Evolutionary conservation across 2,888 invertebrate species (phyloP).

Genomic region (Leucoma salicis): DNA sequence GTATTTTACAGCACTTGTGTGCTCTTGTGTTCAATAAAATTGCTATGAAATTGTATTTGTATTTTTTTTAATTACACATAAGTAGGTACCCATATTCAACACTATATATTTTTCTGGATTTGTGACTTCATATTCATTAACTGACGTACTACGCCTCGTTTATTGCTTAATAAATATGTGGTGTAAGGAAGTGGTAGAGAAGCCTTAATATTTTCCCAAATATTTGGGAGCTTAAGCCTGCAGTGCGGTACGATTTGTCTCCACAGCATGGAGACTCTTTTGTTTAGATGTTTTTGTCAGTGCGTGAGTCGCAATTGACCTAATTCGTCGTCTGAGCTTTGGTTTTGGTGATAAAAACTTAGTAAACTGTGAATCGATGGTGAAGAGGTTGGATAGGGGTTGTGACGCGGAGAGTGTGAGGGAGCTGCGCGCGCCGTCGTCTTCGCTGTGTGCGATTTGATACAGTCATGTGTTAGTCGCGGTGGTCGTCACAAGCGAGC

Average conservation of each 20-base stretch:
- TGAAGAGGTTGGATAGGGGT: slow-evolving; percentile 39
- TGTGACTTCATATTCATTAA: too few relatives aligned
- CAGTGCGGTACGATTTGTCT: slow-evolving; percentile 4
- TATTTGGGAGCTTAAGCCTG: slow-evolving; percentile 1
- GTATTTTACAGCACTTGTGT: slow-evolving; percentile 52
- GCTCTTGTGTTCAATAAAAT: slow-evolving; percentile 66
- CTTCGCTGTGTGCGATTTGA: slow-evolving; percentile 30
- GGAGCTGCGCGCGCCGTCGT: slow-evolving; percentile 51
- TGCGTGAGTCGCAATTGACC: slow-evolving; percentile 38
- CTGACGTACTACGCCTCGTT: too few relatives aligned
- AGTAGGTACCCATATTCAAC: not conserved
- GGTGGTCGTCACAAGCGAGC: slow-evolving; percentile 28
- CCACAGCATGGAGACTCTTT: not conserved
- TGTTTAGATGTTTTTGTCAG: not conserved
- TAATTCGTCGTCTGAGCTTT: slow-evolving; percentile 40
- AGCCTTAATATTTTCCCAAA: not conserved
- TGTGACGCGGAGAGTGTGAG: slow-evolving; percentile 22
- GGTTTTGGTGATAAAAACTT: slow-evolving; percentile 52
- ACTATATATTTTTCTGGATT: too few relatives aligned
- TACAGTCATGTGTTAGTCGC: slow-evolving; percentile 30
- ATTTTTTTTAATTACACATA: too few relatives aligned
- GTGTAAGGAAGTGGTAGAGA: too few relatives aligned
- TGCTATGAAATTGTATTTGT: slow-evolving; percentile 28
- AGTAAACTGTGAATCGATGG: slow-evolving; percentile 60
- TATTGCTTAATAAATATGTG: too few relatives aligned